Conservation (phyloP, 2,797 vertebrate genomes). For the Cottoperca gobio region DNA sequence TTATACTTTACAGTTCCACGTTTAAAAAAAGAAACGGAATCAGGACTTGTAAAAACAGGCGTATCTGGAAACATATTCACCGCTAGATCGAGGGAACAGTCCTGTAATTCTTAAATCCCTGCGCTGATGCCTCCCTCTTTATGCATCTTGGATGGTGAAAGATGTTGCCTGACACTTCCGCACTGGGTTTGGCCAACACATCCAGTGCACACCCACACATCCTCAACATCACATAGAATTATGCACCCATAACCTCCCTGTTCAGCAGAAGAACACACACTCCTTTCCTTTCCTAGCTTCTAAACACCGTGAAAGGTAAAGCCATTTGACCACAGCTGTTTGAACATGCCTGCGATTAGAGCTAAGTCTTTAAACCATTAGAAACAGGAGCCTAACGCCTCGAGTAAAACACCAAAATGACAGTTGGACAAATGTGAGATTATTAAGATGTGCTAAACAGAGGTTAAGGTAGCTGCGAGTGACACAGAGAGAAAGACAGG, state of each 20-base stretch:
- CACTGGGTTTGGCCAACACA: conserved; percentile 60
- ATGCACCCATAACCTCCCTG: conserved; percentile 50
- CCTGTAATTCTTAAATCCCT: conserved; percentile 7
- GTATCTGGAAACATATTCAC: conserved; percentile 15
- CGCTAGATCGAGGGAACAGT: not conserved
- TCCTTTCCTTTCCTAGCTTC: conserved; percentile 27
- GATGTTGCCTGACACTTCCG: conserved; percentile 62
- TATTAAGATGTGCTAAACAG: conserved; percentile 57
- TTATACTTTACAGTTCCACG: not conserved
- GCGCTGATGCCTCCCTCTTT: conserved; percentile 19
- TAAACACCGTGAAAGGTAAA: conserved; percentile 41
- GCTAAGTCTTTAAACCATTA: conserved; percentile 42
- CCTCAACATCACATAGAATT: conserved; percentile 65
- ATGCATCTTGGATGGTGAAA: conserved; percentile 61
- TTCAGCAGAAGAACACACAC: conserved; percentile 42
- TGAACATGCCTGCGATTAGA: conserved; percentile 47
- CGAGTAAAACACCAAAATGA: conserved; percentile 28
- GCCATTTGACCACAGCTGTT: conserved; percentile 49
- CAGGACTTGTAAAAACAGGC: not conserved
- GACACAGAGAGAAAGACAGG: conserved; percentile 66
- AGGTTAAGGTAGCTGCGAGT: conserved; percentile 62
- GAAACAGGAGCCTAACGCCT: conserved; percentile 21
- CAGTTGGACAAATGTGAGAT: conserved; percentile 37
- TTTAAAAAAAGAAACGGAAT: too few species aligned
- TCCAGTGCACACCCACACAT: conserved; percentile 65